phyloP scores from a whole-genome alignment of 2,888 invertebrate genomes.

The Aphidoletes aphidimyza region DNA sequence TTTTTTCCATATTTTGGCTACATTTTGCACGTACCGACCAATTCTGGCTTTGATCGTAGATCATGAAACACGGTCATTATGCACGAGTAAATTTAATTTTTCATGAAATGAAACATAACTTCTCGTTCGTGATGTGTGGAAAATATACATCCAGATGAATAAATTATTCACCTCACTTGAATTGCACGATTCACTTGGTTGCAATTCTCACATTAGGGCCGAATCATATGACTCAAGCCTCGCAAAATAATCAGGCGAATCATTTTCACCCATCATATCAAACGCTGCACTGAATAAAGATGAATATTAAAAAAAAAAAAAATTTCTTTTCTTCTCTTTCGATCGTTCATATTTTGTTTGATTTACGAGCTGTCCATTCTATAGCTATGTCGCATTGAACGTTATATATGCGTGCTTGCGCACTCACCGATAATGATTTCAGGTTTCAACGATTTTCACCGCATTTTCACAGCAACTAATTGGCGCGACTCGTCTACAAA shows the following conservation, averaged over 20 bases:
- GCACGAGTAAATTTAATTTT: slow-evolving; percentile 19
- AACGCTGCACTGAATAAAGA: too few relatives aligned
- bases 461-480: slow-evolving; percentile 43
- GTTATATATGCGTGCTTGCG: not conserved
- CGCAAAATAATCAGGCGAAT: slow-evolving; percentile 15
- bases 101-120: not conserved
- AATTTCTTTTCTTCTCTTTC: not conserved
- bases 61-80: slow-evolving; percentile 45
- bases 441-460: slow-evolving; percentile 9
- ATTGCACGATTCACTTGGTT: not conserved
- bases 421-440: slow-evolving; percentile 24
- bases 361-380: not conserved
- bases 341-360: slow-evolving; percentile 13
- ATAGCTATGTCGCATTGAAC: not conserved
- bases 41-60: not conserved
- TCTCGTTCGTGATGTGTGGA: not conserved
- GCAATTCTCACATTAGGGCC: not conserved
- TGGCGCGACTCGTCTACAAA: not conserved
- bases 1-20: not conserved
- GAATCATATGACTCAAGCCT: not conserved
- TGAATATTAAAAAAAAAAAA: not conserved
- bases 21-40: not conserved
- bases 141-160: slow-evolving; percentile 1
- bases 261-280: not conserved
- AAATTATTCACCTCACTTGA: slow-evolving; percentile 46